Percentiles rank a stretch among this genome's conserved stretches.
phyloP scores from a whole-genome alignment of 2,113 vertebrate genomes.

The Ia io region DNA sequence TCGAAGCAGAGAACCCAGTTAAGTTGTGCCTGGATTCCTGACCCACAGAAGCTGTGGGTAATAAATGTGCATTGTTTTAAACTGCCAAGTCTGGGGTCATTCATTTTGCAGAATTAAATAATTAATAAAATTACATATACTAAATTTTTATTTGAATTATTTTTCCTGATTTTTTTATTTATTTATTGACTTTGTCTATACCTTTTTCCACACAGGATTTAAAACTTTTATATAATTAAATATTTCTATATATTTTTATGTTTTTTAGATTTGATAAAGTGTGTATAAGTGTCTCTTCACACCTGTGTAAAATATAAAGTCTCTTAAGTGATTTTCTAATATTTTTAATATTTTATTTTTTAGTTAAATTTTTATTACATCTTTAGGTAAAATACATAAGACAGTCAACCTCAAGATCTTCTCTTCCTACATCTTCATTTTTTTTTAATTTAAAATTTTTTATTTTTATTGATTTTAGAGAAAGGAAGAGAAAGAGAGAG shows the following conservation, averaged over 20 bases:
- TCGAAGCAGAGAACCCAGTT: neutral
- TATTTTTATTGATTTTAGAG: neutral
- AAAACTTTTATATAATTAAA: neutral
- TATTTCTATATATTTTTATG: neutral
- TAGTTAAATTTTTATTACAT: neutral
- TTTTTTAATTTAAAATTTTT: neutral
- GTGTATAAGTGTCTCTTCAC: neutral
- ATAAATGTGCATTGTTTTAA: neutral
- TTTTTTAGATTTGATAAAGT: neutral
- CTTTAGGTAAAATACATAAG: neutral
- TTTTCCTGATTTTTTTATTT: neutral
- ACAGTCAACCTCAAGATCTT: neutral
- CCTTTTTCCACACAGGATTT: neutral
- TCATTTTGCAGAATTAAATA: neutral
- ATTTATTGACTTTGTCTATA: neutral
- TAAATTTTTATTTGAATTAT: neutral
- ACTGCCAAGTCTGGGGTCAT: neutral
- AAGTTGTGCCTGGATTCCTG: neutral
- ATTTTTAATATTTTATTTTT: neutral
- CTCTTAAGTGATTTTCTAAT: neutral
- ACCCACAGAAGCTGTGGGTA: neutral
- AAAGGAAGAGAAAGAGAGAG: neutral
- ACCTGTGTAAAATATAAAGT: neutral
- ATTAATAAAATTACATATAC: neutral
- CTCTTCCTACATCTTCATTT: neutral